A percentile compares a stretch with the other conserved stretches of the same genome.
Conservation (phyloP, 2,888 invertebrate genomes). For the Pyrocoelia pectoralis region DNA sequence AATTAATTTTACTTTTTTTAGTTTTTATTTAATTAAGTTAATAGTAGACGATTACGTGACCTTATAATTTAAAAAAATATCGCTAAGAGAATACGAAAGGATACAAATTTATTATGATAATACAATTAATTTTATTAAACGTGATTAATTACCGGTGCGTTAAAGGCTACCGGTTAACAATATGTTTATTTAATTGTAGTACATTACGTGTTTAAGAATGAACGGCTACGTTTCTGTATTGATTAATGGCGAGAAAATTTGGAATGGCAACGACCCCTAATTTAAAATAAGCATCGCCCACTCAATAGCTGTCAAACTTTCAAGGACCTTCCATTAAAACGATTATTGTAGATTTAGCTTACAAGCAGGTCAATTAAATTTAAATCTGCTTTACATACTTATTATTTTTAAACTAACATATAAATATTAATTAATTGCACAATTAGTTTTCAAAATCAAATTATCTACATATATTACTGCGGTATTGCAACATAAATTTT, state of each 20-base stretch:
- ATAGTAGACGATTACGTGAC: neutral
- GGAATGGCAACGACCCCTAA: neutral
- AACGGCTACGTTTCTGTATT: too few relatives aligned
- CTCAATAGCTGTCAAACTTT: neutral
- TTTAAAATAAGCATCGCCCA: constrained; percentile 3
- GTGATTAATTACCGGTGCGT: too few relatives aligned
- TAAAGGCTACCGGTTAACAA: too few relatives aligned
- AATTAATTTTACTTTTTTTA: neutral
- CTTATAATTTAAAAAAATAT: neutral
- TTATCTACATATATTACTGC: neutral
- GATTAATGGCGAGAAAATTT: neutral
- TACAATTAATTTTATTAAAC: too few relatives aligned
- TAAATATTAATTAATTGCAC: neutral
- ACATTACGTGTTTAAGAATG: too few relatives aligned
- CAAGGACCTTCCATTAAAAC: neutral
- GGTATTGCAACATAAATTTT: too few relatives aligned
- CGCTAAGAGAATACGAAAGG: too few relatives aligned
- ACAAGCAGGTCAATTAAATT: neutral
- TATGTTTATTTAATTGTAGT: too few relatives aligned
- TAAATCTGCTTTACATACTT: neutral
- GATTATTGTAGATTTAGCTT: neutral
- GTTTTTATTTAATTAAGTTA: neutral
- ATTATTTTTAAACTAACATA: neutral
- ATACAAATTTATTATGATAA: too few relatives aligned
- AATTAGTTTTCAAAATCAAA: neutral